Evolutionary conservation across 2,797 vertebrate genomes (phyloP).

Genomic region (Rachycentron canadum): DNA sequence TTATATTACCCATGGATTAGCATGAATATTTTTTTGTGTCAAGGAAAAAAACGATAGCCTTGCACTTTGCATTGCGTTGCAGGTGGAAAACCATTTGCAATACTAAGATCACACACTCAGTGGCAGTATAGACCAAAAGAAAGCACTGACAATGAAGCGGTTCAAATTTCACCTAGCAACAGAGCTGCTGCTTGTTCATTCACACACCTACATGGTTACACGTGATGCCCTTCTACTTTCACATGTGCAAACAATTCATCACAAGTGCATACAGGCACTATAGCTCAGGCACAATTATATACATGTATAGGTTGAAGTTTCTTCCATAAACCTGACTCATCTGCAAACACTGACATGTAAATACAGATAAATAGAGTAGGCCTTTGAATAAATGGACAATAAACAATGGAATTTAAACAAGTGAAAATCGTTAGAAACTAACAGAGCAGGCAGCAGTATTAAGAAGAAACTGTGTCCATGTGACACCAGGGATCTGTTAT

Average conservation of each 20-base stretch:
- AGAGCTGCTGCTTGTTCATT: conserved; percentile 76
- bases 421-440: conserved; percentile 12
- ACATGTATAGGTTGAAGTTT: conserved; percentile 3
- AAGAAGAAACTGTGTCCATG: conserved; percentile 34
- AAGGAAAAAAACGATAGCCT: no score
- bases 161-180: conserved; percentile 80
- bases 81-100: conserved; percentile 1
- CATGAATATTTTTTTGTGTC: neutral
- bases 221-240: conserved; percentile 67
- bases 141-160: neutral
- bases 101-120: conserved; percentile 45
- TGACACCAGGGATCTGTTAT: conserved; percentile 55
- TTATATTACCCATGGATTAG: neutral
- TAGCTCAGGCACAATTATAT: conserved; percentile 10
- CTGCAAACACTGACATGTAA: neutral
- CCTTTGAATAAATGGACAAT: conserved; percentile 6
- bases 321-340: neutral
- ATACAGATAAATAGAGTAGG: neutral
- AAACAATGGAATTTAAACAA: conserved; percentile 25
- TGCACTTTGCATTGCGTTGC: neutral
- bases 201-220: conserved; percentile 77
- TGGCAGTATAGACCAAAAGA: conserved; percentile 59
- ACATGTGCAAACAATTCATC: conserved; percentile 73
- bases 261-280: conserved; percentile 45
- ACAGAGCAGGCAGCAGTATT: conserved; percentile 21